Percentiles rank a stretch among this genome's conserved stretches.
phyloP scores from a whole-genome alignment of 53 echinoderm and acorn worm genomes.

The Stichopus horrens region DNA sequence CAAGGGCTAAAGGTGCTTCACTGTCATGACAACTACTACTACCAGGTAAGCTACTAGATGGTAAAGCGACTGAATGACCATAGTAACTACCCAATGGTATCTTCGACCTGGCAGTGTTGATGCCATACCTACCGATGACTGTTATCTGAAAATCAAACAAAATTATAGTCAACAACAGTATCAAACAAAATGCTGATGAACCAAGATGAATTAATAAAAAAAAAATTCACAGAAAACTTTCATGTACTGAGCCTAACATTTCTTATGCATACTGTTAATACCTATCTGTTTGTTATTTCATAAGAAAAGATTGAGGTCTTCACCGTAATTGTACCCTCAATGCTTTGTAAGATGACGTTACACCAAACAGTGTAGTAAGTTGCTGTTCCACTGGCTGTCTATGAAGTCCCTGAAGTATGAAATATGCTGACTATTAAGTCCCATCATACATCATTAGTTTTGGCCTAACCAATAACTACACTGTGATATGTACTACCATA shows the following conservation, averaged over 20 bases:
- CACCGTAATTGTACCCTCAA: no score
- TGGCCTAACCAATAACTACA: no score
- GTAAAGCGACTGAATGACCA: constrained; percentile 82
- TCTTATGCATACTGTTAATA: not conserved
- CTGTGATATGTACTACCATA: no score
- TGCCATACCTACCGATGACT: constrained; percentile 95
- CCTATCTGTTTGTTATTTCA: no score
- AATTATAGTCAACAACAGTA: not conserved
- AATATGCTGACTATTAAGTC: no score
- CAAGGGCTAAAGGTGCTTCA: constrained; percentile 27
- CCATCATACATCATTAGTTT: no score
- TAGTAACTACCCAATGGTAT: constrained; percentile 97
- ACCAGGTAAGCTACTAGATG: constrained; percentile 64
- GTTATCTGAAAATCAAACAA: constrained; percentile 67
- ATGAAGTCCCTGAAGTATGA: no score
- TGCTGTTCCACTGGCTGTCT: no score
- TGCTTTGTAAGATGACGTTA: no score
- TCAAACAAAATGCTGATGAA: not conserved
- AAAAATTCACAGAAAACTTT: not conserved
- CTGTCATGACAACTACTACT: constrained; percentile 38
- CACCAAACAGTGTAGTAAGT: no score
- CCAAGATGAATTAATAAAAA: not conserved
- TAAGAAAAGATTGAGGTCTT: no score
- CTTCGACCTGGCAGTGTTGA: constrained; percentile 89
- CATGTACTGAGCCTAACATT: no score